A percentile compares a stretch with the other conserved stretches of the same genome.
Conservation (phyloP, 2,113 vertebrate genomes). For the Raja brachyura region DNA sequence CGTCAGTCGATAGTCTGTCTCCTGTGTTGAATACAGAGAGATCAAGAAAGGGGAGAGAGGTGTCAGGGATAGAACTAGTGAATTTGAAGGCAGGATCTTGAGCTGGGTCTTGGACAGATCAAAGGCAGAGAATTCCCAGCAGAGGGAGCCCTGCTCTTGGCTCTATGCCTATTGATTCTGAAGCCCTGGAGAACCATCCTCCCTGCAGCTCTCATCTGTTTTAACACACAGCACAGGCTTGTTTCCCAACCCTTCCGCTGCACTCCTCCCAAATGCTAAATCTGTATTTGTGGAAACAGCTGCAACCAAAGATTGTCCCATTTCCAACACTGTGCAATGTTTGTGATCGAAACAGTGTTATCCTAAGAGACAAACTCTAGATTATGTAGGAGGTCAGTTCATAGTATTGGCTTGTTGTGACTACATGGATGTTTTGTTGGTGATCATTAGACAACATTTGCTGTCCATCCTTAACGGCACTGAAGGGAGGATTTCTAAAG, state of each 20-base stretch:
- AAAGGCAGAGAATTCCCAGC: background rate
- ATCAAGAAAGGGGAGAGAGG: too few relatives aligned
- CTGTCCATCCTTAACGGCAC: too few relatives aligned
- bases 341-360: background rate
- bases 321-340: background rate
- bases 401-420: background rate
- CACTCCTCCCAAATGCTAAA: background rate
- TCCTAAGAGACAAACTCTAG: background rate
- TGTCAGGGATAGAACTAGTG: too few relatives aligned
- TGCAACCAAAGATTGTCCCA: background rate
- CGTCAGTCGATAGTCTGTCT: too few relatives aligned
- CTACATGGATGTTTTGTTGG: background rate
- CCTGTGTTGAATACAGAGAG: too few relatives aligned
- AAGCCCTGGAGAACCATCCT: background rate
- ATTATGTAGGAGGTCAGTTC: background rate
- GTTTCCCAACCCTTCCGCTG: background rate
- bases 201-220: too few relatives aligned
- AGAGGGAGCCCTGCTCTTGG: background rate
- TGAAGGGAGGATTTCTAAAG: too few relatives aligned
- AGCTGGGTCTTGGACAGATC: background rate
- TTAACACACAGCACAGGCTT: background rate
- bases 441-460: background rate
- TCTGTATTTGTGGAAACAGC: background rate
- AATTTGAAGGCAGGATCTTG: too few relatives aligned
- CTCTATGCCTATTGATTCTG: too few relatives aligned